These are phyloP conservation scores for Tapera naevia DNA, from an alignment of 2,797 vertebrate genomes.

Conservation along the genomic window DNA sequence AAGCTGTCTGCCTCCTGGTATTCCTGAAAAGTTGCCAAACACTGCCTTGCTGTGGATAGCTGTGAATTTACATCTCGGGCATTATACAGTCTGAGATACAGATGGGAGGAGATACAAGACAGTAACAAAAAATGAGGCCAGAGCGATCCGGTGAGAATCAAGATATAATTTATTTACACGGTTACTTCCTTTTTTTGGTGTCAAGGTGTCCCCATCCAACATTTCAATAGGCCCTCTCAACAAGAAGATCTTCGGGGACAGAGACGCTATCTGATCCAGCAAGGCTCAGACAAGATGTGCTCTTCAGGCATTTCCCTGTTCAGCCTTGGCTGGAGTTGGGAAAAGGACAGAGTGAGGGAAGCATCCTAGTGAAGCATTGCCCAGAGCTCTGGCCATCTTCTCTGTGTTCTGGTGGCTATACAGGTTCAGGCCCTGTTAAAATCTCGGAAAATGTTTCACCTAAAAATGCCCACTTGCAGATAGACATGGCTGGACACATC, in stretches of 20 bases:
- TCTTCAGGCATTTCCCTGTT: constrained; percentile 44
- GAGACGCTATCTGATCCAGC: fast-evolving
- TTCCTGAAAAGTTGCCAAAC: background rate
- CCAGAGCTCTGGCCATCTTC: background rate
- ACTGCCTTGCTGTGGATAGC: background rate
- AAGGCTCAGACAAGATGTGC: background rate
- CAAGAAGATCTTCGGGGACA: background rate
- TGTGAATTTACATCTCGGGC: background rate
- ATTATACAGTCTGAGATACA: background rate
- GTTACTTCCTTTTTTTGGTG: background rate
- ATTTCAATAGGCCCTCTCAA: background rate
- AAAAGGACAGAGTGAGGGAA: background rate
- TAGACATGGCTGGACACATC: background rate
- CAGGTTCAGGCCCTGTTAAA: background rate
- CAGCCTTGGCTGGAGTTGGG: background rate
- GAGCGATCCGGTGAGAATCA: background rate
- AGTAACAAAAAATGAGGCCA: background rate
- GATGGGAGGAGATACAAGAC: background rate
- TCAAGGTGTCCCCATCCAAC: background rate
- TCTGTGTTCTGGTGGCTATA: background rate
- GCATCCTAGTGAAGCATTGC: background rate
- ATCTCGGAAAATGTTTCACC: background rate
- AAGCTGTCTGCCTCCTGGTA: background rate
- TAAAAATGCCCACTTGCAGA: background rate
- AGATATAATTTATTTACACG: constrained; percentile 36